Conservation (phyloP, 2,113 vertebrate species). For the Hemicordylus capensis region DNA sequence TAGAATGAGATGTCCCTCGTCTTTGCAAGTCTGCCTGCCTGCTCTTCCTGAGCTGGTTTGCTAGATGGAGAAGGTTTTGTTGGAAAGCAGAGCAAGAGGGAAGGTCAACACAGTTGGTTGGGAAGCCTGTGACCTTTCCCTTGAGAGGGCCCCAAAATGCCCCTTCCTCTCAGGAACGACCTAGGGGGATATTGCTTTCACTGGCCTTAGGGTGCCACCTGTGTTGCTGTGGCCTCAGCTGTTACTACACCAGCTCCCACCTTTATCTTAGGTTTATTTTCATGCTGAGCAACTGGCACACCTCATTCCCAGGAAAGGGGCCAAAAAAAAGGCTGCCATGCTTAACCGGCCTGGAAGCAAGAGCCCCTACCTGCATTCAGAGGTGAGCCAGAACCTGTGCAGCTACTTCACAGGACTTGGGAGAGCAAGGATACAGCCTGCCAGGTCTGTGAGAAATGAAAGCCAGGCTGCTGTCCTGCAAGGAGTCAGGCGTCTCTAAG, state of each 20-base stretch:
- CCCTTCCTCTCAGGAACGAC: no score
- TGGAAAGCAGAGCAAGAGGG: background rate
- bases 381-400: background rate
- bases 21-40: background rate
- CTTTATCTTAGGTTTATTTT: background rate
- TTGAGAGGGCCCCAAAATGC: background rate
- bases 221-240: background rate
- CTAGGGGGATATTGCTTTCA: background rate
- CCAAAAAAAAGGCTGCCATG: background rate
- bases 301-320: no score
- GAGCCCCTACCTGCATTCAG: background rate
- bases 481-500: background rate
- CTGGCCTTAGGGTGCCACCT: background rate
- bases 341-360: background rate
- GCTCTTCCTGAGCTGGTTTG: background rate
- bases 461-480: background rate
- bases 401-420: background rate
- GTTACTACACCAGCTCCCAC: background rate
- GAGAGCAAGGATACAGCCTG: background rate
- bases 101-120: background rate
- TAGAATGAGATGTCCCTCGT: background rate
- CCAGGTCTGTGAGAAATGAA: background rate
- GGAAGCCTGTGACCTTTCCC: background rate
- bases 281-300: no score
- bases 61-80: background rate